phyloP scores from a whole-genome alignment of 2,888 invertebrate genomes.

The Amphipyra tragopoginis region DNA sequence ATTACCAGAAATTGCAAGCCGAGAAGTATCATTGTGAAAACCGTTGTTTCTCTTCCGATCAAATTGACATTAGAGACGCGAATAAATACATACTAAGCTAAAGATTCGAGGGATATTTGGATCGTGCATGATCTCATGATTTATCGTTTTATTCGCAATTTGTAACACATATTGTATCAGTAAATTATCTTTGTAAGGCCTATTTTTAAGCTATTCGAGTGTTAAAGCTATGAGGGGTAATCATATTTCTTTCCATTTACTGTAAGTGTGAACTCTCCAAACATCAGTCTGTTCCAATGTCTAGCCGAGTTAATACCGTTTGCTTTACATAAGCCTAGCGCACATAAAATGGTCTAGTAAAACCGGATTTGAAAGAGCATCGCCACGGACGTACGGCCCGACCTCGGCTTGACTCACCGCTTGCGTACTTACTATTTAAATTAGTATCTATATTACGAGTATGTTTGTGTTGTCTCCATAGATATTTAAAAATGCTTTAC shows the following conservation, averaged over 20 bases:
- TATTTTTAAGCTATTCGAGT: not conserved
- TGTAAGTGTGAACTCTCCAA: slow-evolving; percentile 23
- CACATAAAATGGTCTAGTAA: slow-evolving; percentile 58
- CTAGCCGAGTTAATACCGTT: slow-evolving; percentile 51
- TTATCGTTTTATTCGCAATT: slow-evolving; percentile 12
- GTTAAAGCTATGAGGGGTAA: not conserved
- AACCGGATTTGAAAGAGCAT: slow-evolving; percentile 82
- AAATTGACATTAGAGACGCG: slow-evolving; percentile 20
- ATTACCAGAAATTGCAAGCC: slow-evolving; percentile 30
- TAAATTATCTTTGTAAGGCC: not conserved
- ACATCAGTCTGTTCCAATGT: slow-evolving; percentile 51
- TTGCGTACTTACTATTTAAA: slow-evolving; percentile 47
- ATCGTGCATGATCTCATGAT: slow-evolving; percentile 20
- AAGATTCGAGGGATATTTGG: no score
- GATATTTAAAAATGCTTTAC: not conserved
- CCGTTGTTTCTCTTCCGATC: slow-evolving; percentile 25
- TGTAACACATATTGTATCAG: not conserved
- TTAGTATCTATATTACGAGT: slow-evolving; percentile 31
- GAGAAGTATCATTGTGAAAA: slow-evolving; percentile 27
- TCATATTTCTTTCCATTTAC: slow-evolving; percentile 5
- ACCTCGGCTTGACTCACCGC: slow-evolving; percentile 75
- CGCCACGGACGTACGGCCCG: slow-evolving; percentile 65
- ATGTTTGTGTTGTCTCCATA: not conserved
- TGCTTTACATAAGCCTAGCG: slow-evolving; percentile 62
- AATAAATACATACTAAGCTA: slow-evolving; percentile 26